Evolutionary conservation across 2,113 vertebrate genomes (phyloP), one percentile per base, ranked within the genome.

Genomic region (Grus americana): DNA sequence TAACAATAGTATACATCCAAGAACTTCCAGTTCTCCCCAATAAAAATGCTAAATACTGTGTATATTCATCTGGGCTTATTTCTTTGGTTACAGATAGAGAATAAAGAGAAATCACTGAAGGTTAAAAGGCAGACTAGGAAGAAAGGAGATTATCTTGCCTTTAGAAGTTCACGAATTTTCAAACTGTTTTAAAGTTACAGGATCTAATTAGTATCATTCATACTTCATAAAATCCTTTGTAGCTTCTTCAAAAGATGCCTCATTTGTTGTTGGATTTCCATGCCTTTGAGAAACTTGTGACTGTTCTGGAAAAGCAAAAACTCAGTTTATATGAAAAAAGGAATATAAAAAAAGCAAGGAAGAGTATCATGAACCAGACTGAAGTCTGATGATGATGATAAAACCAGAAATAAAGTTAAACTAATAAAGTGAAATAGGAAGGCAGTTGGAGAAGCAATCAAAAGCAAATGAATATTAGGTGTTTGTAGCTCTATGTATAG

Each of bases 191-290:
- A 88, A 94, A 93, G 81, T 94, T 86, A 79, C 68, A 78, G 30
- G 54, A 68, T 87, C 89, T 97, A 93, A 96, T 97, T 97, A 96
- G 75, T 90, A 96, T 88, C 86, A 92, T 81, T 97, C 79, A 82
- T 86, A 92, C 49, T 76, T 96, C 79, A 82, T 68, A 94, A 59
- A 92, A 86, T 79, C 84, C 91, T 97, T 97, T 96, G 92, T 97
- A 96, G 65, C 72, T 85, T 94, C 92, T 95, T 97, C 90, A 92
- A 94, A 96, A 93, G 55, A 36, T 49, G 24, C 16, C 32, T 90
- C 57, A 36, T 40, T 93, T 92, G 49, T 54, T 65, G 44, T 71
- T 93, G 70, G 20, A 92, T 97, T 97, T 95, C 63, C 58, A 52
- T 68, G 59, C 29, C 62, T 97, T 95, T 96, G 72, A 95, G 80